Conservation (phyloP, 2,888 invertebrate genomes). For the Epicampocera succincta region DNA sequence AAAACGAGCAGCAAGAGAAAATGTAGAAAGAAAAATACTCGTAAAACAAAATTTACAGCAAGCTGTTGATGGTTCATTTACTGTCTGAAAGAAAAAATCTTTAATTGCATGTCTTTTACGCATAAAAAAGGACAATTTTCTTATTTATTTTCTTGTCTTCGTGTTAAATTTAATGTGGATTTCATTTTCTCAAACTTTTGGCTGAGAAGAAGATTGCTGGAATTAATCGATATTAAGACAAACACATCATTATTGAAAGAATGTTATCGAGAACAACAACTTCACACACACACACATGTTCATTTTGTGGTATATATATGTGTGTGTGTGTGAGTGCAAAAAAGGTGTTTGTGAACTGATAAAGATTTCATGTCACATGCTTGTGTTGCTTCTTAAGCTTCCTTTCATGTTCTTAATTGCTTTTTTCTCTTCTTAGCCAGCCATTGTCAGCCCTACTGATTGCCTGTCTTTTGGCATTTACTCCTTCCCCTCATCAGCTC, state of each 20-base stretch:
- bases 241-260: slow-evolving; percentile 69
- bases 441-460: slow-evolving; percentile 46
- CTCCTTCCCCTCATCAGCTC: slow-evolving; percentile 24
- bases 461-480: slow-evolving; percentile 42
- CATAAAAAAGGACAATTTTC: slow-evolving; percentile 56
- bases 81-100: slow-evolving; percentile 48
- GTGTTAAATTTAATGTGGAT: slow-evolving; percentile 23
- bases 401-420: slow-evolving; percentile 82
- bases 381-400: slow-evolving; percentile 78
- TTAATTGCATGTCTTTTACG: slow-evolving; percentile 63
- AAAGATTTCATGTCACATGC: slow-evolving; percentile 80
- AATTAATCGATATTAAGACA: slow-evolving; percentile 66
- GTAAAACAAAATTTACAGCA: slow-evolving; percentile 71
- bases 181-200: slow-evolving; percentile 15
- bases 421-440: slow-evolving; percentile 74
- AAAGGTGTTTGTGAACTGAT: slow-evolving; percentile 65
- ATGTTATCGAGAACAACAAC: slow-evolving; percentile 49
- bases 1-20: slow-evolving; percentile 31
- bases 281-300: background rate
- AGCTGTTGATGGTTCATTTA: slow-evolving; percentile 67
- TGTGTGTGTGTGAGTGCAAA: slow-evolving; percentile 8
- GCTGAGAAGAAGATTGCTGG: slow-evolving; percentile 42
- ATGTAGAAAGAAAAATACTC: slow-evolving; percentile 32
- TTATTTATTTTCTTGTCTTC: slow-evolving; percentile 10
- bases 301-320: background rate